Evolutionary conservation across 1,140 invertebrate species (phyloP), one percentile per base, ranked within the genome.

Genomic region (Brachionus rotundiformis): DNA sequence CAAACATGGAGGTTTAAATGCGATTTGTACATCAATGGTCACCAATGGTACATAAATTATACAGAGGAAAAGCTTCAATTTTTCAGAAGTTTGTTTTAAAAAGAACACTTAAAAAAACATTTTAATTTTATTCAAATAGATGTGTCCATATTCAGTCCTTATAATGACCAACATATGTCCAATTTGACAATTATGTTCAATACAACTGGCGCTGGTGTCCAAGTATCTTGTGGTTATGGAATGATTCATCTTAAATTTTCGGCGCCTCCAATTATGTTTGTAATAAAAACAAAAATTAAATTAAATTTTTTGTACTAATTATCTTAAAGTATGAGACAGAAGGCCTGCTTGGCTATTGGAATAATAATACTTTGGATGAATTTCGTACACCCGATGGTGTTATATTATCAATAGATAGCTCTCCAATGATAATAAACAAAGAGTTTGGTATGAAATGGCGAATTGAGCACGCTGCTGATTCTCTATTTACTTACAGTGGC

Each of bases 151-250:
- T 44, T 68, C n/a, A 71, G 36, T 44, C 79, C 79, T 10, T 63
- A 65, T 16, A 81, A 63, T 47, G 79, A 81, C 44, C 25, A 23
- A 31, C 39, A 81, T 5, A 65, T 81, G 54, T 65, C 54, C 25
- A 81, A 81, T 49, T 27, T 81, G 13, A 81, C 79, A n/a, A 81
- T 81, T 19, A 65, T 81, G 61, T 65, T 81, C n/a, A 81, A 81
- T 19, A 81, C 36, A 11, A 65, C 23, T 11, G 54, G 47, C 6
- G 79, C 61, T 47, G 79, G 79, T 68, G 19, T 81, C 41, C 54
- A 81, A 49, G 79, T 81, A 5, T 63, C 79, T 11, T 81, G 79
- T 71, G 29, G 6, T 6, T 31, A 81, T 29, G 79, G 79, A 65
- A 65, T 81, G 63, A 39, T 81, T 10, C 79, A 81, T 65, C 19